Conservation (phyloP, 1,140 invertebrate genomes). For the Contarinia nasturtii region DNA sequence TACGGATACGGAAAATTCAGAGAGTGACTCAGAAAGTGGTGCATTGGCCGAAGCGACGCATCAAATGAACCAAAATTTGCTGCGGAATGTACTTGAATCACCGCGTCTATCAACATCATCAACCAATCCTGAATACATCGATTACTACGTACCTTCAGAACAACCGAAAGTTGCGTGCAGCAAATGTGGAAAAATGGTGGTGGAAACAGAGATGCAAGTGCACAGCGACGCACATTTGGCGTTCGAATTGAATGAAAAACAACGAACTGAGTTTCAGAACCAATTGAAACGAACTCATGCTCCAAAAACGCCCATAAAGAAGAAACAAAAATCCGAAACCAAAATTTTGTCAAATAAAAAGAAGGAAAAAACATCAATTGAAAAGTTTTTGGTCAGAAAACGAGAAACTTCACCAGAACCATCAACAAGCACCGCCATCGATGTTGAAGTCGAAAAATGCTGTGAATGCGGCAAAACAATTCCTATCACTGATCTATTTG, state of each 20-base stretch:
- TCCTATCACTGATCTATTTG: constrained; percentile 29
- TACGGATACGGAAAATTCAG: background rate
- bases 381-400: no score
- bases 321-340: no score
- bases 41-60: background rate
- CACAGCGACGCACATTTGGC: constrained; percentile 55
- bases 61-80: constrained; percentile 1
- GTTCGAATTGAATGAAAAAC: constrained; percentile 34
- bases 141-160: constrained; percentile 5
- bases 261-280: constrained; percentile 17
- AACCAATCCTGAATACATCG: constrained; percentile 13
- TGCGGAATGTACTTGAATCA: background rate
- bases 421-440: constrained; percentile 2
- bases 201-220: constrained; percentile 30
- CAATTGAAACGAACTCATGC: constrained; percentile 6
- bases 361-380: constrained; percentile 2
- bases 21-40: background rate
- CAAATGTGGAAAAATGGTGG: constrained; percentile 39
- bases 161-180: constrained; percentile 28
- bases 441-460: constrained; percentile 27
- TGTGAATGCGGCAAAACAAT: constrained; percentile 39
- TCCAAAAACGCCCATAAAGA: constrained; percentile 8
- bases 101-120: background rate
- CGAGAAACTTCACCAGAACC: no score
- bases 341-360: no score